Evolutionary conservation across 2,888 invertebrate species (phyloP).

Genomic region (Clivina fossor): DNA sequence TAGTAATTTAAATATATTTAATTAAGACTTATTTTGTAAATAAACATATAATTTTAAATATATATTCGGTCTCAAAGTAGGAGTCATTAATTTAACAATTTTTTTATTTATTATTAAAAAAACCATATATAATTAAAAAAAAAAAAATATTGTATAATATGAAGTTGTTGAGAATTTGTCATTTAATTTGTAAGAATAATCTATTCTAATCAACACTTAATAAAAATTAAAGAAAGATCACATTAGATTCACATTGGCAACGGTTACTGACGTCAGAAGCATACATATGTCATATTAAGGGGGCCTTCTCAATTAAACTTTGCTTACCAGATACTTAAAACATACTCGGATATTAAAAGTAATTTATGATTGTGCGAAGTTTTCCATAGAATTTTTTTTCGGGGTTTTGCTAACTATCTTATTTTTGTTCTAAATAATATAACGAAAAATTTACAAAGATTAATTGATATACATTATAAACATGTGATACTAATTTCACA

Average conservation of each 20-base stretch:
- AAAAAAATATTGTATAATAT: too few relatives aligned
- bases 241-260: constrained; percentile 10
- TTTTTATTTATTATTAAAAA: too few relatives aligned
- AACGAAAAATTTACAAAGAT: too few relatives aligned
- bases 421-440: constrained; percentile 3
- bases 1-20: too few relatives aligned
- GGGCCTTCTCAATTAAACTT: constrained; percentile 31
- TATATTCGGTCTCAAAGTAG: too few relatives aligned
- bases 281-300: constrained; percentile 28
- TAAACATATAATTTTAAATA: too few relatives aligned
- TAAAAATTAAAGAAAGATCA: constrained; percentile 29
- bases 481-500: too few relatives aligned
- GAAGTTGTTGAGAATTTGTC: constrained; percentile 20
- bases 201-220: constrained; percentile 26
- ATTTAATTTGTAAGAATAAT: constrained; percentile 18
- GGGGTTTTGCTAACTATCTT: too few relatives aligned
- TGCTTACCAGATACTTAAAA: constrained; percentile 26
- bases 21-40: too few relatives aligned
- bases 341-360: constrained; percentile 21
- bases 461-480: too few relatives aligned
- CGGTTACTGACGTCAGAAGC: constrained; percentile 29
- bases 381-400: constrained; percentile 7
- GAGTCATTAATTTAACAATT: too few relatives aligned
- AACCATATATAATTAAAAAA: too few relatives aligned
- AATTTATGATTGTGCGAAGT: constrained; percentile 23